Base-by-base conservation (phyloP, 2,113 vertebrate species). In the Elephantulus edwardii region DNA sequence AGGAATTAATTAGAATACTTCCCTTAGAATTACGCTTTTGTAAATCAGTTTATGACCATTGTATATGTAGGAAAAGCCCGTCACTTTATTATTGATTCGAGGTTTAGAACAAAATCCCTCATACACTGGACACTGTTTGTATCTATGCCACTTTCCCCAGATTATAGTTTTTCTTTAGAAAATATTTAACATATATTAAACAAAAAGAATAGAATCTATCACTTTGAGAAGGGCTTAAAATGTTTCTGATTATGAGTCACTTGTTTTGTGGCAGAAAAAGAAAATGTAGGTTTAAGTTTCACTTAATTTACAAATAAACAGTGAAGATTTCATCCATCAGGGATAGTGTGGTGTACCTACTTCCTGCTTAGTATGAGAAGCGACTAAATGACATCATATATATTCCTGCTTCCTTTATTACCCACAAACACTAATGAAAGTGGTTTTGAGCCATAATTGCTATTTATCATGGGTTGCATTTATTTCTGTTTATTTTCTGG, bases 401-500 rank as follows among this genome's bases (percentile, higher is more conserved):
- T 26, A 42, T 17, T 78, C 16, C 19, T 80, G 16, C 58, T 64
- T 62, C 16, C 35, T 24, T 35, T 26, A 0, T 71, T 83, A 71
- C 38, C 79, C 79, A 62, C 33, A 44, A 70, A 56, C 90, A 60
- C 80, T 93, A 81, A 81, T 86, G n/a, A 83, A 86, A 78, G 38
- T 54, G 79, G 44, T 68, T 91, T 95, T 94, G 52, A 92, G 68
- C 38, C 38, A 68, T 70, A 66, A n/a, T 86, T 35, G 28, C 78
- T 79, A 68, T 91, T 83, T 92, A 89, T 95, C 72, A 93, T 50
- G 54, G 26, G 48, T 48, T 93, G 38, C 42, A 93, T 85, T 91
- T 90, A 88, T 91, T 93, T 94, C 78, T 83, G 80, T 62, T 40
- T 83, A 72, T 93, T 68, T 92, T 95, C 92, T 76, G 46, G 91